Base-by-base conservation (phyloP, 2,888 invertebrate genomes). In the Myathropa florea region DNA sequence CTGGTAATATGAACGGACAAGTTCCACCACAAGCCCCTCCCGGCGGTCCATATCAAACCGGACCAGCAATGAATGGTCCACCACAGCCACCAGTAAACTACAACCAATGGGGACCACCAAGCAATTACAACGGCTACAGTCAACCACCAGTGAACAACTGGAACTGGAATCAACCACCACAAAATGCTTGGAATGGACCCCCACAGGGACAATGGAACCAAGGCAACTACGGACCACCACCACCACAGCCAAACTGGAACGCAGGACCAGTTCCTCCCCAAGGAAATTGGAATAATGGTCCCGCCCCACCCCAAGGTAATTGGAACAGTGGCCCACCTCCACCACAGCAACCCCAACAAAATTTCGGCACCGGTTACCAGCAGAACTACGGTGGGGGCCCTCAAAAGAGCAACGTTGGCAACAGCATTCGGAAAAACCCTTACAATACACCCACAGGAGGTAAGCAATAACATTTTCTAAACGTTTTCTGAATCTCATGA, bases 371-470 rank as follows among this genome's bases (percentile, higher is more conserved):
- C 81, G 95, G 96, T 60, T 97, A 97, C 92, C 97, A 97, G 89
- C 97, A 97, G 91, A 95, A 95, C 80, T 97, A 96, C 91, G 94
- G 96, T 0, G 97, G 97, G 28, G 97, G 98, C 0, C 97, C 97
- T 0, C 95, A 97, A 92, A 95, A 97, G 88, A 94, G 94, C 90
- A 96, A 95, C 28, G 88, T 72, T 63, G 91, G 95, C 94, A 93
- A 95, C 94, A 91, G 95, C 94, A 96, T 90, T 95, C 97, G 89
- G 95, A 97, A 93, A 96, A 96, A 94, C 93, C 94, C 94, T 93
- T 95, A 95, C 65, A 83, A 57, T 23, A 14, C 78, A 21, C 79
- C 88, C 61, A 79, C 77, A 28, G 57, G 57, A 12, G 57, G 57
- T 57, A 24, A 14, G 57, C 68, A 76, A 61, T 83, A 83, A 80